Evolutionary conservation across 2,113 vertebrate genomes (phyloP).

Genomic region (Poeciliopsis turrubarensis): DNA sequence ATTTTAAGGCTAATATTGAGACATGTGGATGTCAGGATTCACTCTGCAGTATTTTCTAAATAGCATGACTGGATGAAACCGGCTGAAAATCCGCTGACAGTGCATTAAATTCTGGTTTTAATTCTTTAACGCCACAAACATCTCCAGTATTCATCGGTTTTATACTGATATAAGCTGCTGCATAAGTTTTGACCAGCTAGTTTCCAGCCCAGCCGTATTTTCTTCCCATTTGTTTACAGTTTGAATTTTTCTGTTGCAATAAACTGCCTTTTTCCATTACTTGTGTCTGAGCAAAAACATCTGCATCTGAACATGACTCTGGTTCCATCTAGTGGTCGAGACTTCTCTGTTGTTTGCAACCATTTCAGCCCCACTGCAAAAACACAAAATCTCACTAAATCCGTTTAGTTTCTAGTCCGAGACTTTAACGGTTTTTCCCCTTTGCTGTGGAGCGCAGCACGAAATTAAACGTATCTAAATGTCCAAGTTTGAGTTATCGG

Average conservation of each 20-base stretch:
- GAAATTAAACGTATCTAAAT: too few species aligned
- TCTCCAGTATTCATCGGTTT: constrained; percentile 29
- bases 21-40: neutral
- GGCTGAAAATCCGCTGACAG: constrained; percentile 6
- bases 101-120: constrained; percentile 41
- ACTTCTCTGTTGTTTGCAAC: neutral
- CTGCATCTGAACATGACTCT: constrained; percentile 11
- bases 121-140: constrained; percentile 27
- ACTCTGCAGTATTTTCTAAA: neutral
- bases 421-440: too few species aligned
- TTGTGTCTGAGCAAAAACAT: neutral
- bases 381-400: neutral
- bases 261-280: constrained; percentile 73
- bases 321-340: constrained; percentile 48
- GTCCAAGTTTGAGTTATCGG: too few species aligned
- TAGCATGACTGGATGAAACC: neutral
- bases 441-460: too few species aligned
- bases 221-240: constrained; percentile 18
- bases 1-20: constrained; percentile 26
- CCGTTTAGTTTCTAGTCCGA: too few species aligned
- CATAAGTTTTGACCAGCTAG: constrained; percentile 3
- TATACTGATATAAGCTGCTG: constrained; percentile 6
- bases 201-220: constrained; percentile 10
- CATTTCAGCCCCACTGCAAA: neutral
- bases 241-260: constrained; percentile 68